phyloP scores from a whole-genome alignment of 2,113 vertebrate species.

The Chaenocephalus aceratus region DNA sequence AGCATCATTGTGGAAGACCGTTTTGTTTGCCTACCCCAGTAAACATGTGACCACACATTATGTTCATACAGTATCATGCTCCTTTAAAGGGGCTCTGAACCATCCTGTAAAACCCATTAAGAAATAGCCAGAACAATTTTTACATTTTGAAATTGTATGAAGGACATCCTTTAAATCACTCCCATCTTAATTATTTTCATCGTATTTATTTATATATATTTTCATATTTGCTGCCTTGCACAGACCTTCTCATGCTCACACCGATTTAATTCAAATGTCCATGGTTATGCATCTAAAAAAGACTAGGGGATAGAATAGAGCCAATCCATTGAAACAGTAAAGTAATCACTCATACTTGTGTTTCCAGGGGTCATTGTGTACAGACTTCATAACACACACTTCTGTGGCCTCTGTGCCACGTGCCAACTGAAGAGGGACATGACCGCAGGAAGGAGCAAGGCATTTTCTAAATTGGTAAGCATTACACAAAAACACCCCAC shows the following conservation, averaged over 20 bases:
- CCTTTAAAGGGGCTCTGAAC: neutral
- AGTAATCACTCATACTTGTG: neutral
- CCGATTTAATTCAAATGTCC: too few species aligned
- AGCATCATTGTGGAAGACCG: neutral
- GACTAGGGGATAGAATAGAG: neutral
- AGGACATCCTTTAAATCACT: too few species aligned
- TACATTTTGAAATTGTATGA: too few species aligned
- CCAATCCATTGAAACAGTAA: neutral
- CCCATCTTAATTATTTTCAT: too few species aligned
- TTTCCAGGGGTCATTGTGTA: constrained; percentile 79
- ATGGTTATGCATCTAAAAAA: neutral
- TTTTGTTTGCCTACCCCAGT: neutral
- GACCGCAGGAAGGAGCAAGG: constrained; percentile 76
- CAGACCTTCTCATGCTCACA: too few species aligned
- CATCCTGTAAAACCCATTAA: neutral
- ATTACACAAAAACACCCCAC: neutral
- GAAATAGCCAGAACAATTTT: neutral
- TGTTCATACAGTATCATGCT: too few species aligned
- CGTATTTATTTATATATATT: too few species aligned
- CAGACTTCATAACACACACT: constrained; percentile 6
- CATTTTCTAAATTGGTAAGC: constrained; percentile 67
- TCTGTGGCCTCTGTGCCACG: constrained; percentile 57
- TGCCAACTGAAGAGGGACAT: constrained; percentile 86
- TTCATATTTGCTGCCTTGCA: too few species aligned
- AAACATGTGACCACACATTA: neutral